Conservation (phyloP, 2,113 vertebrate species). For the Vulpes vulpes region DNA sequence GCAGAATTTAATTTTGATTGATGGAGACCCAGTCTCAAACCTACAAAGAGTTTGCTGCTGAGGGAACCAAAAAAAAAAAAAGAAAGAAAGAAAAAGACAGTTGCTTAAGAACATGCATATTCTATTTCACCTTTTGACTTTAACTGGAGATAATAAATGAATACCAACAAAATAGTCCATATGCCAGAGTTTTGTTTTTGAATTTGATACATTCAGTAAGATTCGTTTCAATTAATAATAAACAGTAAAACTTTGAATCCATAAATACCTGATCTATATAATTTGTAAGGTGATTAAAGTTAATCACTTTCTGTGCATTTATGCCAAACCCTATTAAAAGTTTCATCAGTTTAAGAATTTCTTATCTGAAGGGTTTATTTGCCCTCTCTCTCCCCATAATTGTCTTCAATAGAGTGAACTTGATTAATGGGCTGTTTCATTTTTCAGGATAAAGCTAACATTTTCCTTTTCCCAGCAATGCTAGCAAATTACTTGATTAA, state of each 20-base stretch:
- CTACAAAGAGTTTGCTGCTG: not conserved
- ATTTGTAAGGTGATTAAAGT: constrained; percentile 65
- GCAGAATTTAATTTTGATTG: constrained; percentile 59
- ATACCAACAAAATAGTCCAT: not conserved
- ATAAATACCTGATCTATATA: not conserved
- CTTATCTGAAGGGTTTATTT: constrained; percentile 69
- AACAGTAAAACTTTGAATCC: constrained; percentile 13
- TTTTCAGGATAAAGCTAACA: constrained; percentile 71
- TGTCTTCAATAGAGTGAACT: constrained; percentile 57
- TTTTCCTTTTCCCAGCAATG: constrained; percentile 78
- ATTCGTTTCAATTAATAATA: constrained; percentile 66
- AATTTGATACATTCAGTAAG: not conserved
- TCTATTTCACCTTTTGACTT: constrained; percentile 41
- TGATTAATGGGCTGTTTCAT: constrained; percentile 81
- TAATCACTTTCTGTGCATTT: not conserved
- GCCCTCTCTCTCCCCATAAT: constrained; percentile 9
- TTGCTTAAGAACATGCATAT: not conserved
- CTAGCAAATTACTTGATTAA: constrained; percentile 78
- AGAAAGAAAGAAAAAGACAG: constrained; percentile 20
- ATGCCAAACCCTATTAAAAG: constrained; percentile 66
- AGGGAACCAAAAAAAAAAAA: not conserved
- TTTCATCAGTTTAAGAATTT: constrained; percentile 53
- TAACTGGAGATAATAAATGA: constrained; percentile 47
- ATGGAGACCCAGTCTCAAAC: constrained; percentile 49
- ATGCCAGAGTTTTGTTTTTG: constrained; percentile 51